Evolutionary conservation across 1,140 invertebrate genomes (phyloP), one percentile per base, ranked within the genome.

Genomic region (Theocolax elegans): DNA sequence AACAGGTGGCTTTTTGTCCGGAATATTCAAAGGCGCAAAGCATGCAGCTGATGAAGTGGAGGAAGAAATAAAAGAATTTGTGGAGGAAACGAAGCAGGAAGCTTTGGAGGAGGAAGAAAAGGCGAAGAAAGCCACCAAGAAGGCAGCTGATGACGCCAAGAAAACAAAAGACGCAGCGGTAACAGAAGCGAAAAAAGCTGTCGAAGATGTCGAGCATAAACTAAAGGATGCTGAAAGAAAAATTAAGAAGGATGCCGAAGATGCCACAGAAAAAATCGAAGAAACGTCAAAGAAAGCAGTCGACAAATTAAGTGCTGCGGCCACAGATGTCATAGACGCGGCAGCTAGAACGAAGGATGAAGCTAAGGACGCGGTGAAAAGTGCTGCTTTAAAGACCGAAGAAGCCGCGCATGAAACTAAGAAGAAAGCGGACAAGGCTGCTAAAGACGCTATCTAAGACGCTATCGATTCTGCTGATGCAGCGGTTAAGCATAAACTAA

Each of bases 71-170:
- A 69, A 75, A 2, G 38, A 62, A n/a, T 66, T 63, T 12, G 13
- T 29, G 1, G 67, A 72, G 1, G 70, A 75, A 49, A 40, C 75
- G 3, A 69, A 69, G 19, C 38, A 44, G 29, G 21, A 42, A 8
- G 56, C 44, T n/a, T 13, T 21, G 2, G 12, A 40, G 17, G 56
- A 67, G 38, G 56, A 59, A 67, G 31, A 58, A 7, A 67, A 59
- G 13, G 35, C 70, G 0, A 78, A 77, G 48, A 76, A 76, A 27
- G 71, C 63, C 0, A 75, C 73, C n/a, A 75, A 75, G 0, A 79
- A 79, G 13, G 27, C 40, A 1, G 38, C 25, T 0, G 19, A 56
- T 17, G 40, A 54, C 13, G 38, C 8, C 1, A 53, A 27, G 9
- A 0, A 31, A 4, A 19, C 6, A 2, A 54, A 6, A 2, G 17